Base-by-base conservation (phyloP, 2,113 vertebrate genomes). In the Atlantisia rogersi region DNA sequence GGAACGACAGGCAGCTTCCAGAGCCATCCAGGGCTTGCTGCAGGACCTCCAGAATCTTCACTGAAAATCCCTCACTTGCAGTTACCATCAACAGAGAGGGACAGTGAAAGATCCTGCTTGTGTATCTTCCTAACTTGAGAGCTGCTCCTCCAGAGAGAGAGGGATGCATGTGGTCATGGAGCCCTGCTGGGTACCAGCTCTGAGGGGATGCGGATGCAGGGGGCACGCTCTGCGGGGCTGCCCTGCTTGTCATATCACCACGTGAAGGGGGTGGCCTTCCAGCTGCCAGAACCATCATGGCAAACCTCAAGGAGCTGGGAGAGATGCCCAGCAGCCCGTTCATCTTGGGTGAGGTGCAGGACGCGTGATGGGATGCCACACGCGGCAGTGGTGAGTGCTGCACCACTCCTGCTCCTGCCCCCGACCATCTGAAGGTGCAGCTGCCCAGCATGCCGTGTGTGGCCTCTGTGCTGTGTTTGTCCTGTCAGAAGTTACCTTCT, bases 291-390 rank as follows among this genome's bases (percentile, higher is more conserved):
- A 48, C 19, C 8, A 1, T 17, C 35, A 11, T 7, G 32, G 44
- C 8, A 40, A 78, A 60, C 21, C 58, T 73, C 7, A 1, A 17
- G 68, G n/a, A 87, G 69, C n/a, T 11, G n/a, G 26, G 64, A 29
- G 76, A 26, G 2, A 1, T 1, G 0, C 8, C 4, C 52, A 58
- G 58, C 48, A 18, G 22, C 8, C 11, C 39, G 7, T 16, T 15
- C 10, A 1, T 17, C 25, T 6, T 3, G 2, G 69, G 44, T 35
- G 39, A 18, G 5, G 8, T 40, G 55, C 55, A 60, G 35, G 46
- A 11, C 2, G 15, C 25, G 11, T 0, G 0, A 31, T n/a, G 20
- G 87, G 35, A 4, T 42, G n/a, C 32, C 0, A 2, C 18, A 9
- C 3, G 20, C 11, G 1, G n/a, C n/a, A 9, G 28, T 2, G 8